These are phyloP conservation scores for Melieria omissa DNA, from an alignment of 2,888 invertebrate species.

Conservation along the genomic window DNA sequence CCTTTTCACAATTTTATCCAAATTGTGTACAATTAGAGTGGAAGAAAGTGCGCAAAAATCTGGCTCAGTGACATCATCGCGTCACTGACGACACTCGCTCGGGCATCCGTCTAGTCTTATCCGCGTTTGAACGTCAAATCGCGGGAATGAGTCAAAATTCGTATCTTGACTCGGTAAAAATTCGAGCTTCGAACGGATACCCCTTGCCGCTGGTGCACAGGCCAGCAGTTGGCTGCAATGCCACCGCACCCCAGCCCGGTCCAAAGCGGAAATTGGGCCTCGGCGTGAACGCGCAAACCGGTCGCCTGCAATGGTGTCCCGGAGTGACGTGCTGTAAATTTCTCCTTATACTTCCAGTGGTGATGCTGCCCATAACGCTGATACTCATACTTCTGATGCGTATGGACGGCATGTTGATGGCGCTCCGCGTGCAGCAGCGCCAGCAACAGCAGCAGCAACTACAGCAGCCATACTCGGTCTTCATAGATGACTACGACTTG, in stretches of 20 bases:
- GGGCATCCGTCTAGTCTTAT: not conserved
- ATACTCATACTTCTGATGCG: constrained; percentile 60
- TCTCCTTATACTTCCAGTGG: constrained; percentile 63
- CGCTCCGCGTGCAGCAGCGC: constrained; percentile 38
- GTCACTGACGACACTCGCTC: no score
- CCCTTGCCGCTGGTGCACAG: constrained; percentile 53
- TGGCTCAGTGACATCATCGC: constrained; percentile 14
- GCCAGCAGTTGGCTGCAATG: constrained; percentile 12
- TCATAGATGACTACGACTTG: constrained; percentile 47
- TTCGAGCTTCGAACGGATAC: constrained; percentile 28
- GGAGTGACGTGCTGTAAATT: constrained; percentile 64
- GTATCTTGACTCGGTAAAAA: constrained; percentile 44
- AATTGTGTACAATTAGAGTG: no score
- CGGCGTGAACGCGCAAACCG: constrained; percentile 63
- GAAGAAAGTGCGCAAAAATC: not conserved
- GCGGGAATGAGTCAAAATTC: constrained; percentile 49
- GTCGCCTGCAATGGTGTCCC: constrained; percentile 67
- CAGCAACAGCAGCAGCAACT: constrained; percentile 18
- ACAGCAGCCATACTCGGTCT: constrained; percentile 30
- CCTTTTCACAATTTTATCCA: no score
- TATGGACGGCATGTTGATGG: constrained; percentile 61
- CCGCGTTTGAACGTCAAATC: constrained; percentile 16
- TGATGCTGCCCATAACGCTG: constrained; percentile 64
- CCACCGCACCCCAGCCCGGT: constrained; percentile 19
- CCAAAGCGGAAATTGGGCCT: constrained; percentile 53